A percentile compares a stretch with the other conserved stretches of the same genome.
Evolutionary conservation across 2,113 vertebrate genomes (phyloP).

Genomic region (Myotis davidii): DNA sequence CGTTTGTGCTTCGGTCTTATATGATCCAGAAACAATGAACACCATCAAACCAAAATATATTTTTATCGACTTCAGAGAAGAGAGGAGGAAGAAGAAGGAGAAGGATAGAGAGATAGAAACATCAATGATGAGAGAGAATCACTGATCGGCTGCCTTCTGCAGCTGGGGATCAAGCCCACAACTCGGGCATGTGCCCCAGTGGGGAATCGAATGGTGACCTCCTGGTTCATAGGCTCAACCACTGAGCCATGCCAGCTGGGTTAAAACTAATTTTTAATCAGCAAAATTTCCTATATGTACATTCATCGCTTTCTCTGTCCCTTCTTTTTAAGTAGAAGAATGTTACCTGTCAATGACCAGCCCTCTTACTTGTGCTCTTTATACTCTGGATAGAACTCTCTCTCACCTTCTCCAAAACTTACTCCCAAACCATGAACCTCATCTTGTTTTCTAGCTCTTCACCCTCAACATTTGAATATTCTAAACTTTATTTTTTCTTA

Average conservation of each 20-base stretch:
- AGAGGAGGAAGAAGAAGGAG: too few species aligned
- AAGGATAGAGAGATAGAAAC: too few species aligned
- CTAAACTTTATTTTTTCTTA: background rate
- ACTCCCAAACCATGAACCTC: background rate
- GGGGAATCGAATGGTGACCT: too few species aligned
- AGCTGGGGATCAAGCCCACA: too few species aligned
- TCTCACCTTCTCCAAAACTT: background rate
- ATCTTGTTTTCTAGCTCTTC: background rate
- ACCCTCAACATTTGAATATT: background rate
- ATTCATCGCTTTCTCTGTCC: background rate
- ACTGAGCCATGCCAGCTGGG: too few species aligned
- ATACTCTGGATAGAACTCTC: background rate
- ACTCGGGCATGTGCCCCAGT: too few species aligned
- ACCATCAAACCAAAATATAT: background rate
- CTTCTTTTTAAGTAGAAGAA: background rate
- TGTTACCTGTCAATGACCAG: background rate
- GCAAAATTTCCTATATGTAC: background rate
- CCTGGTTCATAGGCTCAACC: too few species aligned
- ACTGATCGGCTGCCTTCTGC: too few species aligned
- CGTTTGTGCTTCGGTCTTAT: background rate
- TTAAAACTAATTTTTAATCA: background rate
- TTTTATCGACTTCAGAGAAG: too few species aligned
- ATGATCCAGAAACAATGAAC: background rate
- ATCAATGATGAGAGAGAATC: too few species aligned
- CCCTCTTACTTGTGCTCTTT: background rate